Conservation (phyloP, 2,797 vertebrate species). For the Enteromius unitaeniatus region DNA sequence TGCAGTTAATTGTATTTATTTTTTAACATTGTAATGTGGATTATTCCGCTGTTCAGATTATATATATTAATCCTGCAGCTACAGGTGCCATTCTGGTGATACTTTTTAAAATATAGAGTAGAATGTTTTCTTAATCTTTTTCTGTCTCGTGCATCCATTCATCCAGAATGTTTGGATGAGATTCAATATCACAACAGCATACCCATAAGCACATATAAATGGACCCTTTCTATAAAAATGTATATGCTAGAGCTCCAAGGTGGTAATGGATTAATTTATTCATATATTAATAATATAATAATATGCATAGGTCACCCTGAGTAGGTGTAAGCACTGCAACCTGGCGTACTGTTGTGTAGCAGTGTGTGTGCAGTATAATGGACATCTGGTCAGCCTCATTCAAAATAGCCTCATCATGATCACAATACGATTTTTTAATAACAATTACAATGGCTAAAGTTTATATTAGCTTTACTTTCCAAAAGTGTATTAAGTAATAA, state of each 20-base stretch:
- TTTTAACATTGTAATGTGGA: neutral
- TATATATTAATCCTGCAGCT: neutral
- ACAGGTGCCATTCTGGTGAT: neutral
- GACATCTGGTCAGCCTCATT: slow-evolving; percentile 5
- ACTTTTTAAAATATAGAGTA: neutral
- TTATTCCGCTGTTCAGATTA: neutral
- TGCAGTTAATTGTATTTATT: neutral
- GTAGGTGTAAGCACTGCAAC: slow-evolving; percentile 14
- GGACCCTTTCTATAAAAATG: neutral
- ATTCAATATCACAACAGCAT: neutral
- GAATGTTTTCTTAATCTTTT: neutral
- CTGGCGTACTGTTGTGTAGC: neutral
- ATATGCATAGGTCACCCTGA: slow-evolving; percentile 17
- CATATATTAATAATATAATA: slow-evolving; percentile 8
- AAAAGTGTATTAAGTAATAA: neutral
- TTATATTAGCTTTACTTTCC: neutral
- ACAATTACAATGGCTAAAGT: neutral
- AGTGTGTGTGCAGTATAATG: slow-evolving; percentile 8
- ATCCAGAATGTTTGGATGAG: neutral
- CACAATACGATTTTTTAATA: neutral
- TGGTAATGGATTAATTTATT: slow-evolving; percentile 16
- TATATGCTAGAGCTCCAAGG: neutral
- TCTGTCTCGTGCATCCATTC: neutral
- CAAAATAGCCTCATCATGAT: neutral
- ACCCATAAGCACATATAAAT: neutral